A percentile compares a stretch with the other conserved stretches of the same genome.
Evolutionary conservation across 2,797 vertebrate genomes (phyloP).

Genomic region (Tamandua tetradactyla): DNA sequence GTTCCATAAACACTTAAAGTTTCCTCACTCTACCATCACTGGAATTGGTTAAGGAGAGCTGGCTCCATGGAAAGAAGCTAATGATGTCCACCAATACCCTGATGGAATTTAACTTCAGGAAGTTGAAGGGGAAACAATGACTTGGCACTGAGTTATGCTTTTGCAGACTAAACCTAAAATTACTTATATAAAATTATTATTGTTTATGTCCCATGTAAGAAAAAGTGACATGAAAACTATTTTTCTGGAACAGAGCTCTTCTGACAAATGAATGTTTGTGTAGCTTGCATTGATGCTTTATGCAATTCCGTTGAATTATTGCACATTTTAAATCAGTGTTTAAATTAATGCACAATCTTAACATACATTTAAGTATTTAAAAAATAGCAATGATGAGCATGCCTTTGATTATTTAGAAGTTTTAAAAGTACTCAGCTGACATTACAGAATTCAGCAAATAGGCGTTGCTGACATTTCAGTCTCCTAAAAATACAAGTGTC

Average conservation of each 20-base stretch:
- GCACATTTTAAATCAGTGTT: background rate
- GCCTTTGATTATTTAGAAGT: background rate
- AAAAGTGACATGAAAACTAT: background rate
- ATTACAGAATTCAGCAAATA: background rate
- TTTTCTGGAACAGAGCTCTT: background rate
- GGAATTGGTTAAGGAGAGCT: background rate
- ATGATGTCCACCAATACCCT: accelerated
- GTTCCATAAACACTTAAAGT: background rate
- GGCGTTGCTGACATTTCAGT: background rate
- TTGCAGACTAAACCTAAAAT: background rate
- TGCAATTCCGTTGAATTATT: background rate
- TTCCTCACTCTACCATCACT: background rate
- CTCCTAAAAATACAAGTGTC: background rate
- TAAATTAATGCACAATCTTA: background rate
- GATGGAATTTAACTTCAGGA: background rate
- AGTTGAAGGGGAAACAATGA: background rate
- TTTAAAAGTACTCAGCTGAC: background rate
- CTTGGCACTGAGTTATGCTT: background rate
- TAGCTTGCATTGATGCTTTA: background rate
- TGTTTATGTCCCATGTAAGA: background rate
- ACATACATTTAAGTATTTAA: background rate
- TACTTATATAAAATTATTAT: background rate
- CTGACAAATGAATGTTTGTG: background rate
- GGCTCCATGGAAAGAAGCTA: background rate
- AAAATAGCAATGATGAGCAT: background rate